Percentiles rank a stretch among this genome's conserved stretches.
These are phyloP conservation scores for Pollenia amentaria DNA, from an alignment of 2,888 invertebrate genomes.

Conservation along the genomic window DNA sequence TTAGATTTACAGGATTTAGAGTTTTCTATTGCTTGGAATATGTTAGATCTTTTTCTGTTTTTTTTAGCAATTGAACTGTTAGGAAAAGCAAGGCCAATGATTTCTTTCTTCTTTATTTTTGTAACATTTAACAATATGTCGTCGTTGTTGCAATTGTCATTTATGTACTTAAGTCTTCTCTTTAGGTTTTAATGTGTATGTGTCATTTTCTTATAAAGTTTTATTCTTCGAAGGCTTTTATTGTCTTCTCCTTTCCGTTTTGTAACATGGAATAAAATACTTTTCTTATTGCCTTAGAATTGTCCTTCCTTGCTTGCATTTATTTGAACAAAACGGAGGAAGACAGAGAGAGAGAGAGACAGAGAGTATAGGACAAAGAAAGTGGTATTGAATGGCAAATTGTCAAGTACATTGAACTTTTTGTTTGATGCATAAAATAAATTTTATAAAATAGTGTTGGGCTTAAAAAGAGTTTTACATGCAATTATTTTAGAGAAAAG, in stretches of 20 bases:
- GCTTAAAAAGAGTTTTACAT: slow-evolving; percentile 38
- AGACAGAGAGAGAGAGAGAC: neutral
- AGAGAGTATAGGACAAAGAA: too few relatives aligned
- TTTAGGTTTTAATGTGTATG: slow-evolving; percentile 4
- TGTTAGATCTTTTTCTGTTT: slow-evolving; percentile 7
- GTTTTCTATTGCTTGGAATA: slow-evolving; percentile 9
- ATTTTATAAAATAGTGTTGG: slow-evolving; percentile 61
- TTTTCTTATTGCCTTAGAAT: neutral
- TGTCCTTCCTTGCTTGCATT: slow-evolving; percentile 3
- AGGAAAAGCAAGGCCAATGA: slow-evolving; percentile 15
- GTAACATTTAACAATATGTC: slow-evolving; percentile 67
- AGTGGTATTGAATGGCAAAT: slow-evolving; percentile 13
- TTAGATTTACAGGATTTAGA: slow-evolving; percentile 43
- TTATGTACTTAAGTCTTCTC: slow-evolving; percentile 45
- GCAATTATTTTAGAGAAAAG: neutral
- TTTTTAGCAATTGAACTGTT: slow-evolving; percentile 38
- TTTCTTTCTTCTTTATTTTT: slow-evolving; percentile 27
- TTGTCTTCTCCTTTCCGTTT: slow-evolving; percentile 52
- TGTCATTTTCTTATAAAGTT: slow-evolving; percentile 11
- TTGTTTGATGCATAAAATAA: slow-evolving; percentile 62
- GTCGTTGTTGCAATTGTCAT: slow-evolving; percentile 70
- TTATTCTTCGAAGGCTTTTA: slow-evolving; percentile 61
- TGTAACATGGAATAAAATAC: slow-evolving; percentile 1
- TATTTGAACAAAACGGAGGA: neutral
- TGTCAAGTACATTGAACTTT: slow-evolving; percentile 66